These are phyloP conservation scores for Lithophane ornitopus DNA, from an alignment of 2,888 invertebrate species.

Conservation along the genomic window DNA sequence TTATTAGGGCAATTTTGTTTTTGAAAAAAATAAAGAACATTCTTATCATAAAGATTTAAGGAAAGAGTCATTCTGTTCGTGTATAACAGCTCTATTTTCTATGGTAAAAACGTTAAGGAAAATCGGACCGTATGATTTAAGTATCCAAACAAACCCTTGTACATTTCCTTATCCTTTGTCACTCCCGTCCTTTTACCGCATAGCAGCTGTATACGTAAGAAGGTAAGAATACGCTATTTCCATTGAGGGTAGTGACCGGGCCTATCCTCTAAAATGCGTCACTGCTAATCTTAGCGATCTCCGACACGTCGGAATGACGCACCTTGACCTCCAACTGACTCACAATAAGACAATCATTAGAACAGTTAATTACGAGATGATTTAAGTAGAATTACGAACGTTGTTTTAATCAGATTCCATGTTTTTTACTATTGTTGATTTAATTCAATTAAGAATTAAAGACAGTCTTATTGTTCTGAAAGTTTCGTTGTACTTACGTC, in stretches of 20 bases:
- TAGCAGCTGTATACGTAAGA: slow-evolving; percentile 41
- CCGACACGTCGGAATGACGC: slow-evolving; percentile 73
- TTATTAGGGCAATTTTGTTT: slow-evolving; percentile 12
- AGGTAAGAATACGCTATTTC: slow-evolving; percentile 53
- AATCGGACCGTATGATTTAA: slow-evolving; percentile 7
- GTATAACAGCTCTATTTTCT: not conserved
- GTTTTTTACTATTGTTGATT: slow-evolving; percentile 40
- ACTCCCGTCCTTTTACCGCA: slow-evolving; percentile 37
- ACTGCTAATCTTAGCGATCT: slow-evolving; percentile 83
- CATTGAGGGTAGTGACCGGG: slow-evolving; percentile 76
- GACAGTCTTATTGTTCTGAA: slow-evolving; percentile 13
- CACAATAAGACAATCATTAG: slow-evolving; percentile 70
- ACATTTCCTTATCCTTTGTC: slow-evolving; percentile 34
- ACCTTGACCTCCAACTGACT: slow-evolving; percentile 81
- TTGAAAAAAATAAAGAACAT: not conserved
- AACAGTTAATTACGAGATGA: slow-evolving; percentile 63
- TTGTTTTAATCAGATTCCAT: slow-evolving; percentile 31
- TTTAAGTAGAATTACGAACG: slow-evolving; percentile 43
- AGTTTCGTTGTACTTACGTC: not conserved
- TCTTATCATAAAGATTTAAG: not conserved
- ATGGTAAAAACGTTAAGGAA: slow-evolving; percentile 11
- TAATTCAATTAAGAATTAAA: slow-evolving; percentile 29
- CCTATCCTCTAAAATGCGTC: slow-evolving; percentile 77
- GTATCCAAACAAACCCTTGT: slow-evolving; percentile 16
- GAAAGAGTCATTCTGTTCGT: not conserved